Evolutionary conservation across 2,888 invertebrate species (phyloP), one percentile per base, ranked within the genome.

Genomic region (Cheilosia urbana): DNA sequence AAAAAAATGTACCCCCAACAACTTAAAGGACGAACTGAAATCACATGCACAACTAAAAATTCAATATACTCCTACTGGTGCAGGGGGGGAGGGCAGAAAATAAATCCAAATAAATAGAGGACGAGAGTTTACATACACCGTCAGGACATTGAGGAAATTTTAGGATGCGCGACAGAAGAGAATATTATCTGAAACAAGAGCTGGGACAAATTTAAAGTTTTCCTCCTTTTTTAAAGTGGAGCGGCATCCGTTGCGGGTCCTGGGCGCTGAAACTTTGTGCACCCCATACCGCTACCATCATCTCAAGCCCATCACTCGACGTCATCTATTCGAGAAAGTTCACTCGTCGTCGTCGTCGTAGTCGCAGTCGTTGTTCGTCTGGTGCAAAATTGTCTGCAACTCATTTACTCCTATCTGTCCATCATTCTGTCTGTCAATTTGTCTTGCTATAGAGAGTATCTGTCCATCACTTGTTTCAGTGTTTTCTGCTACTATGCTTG

Each of bases 371-470:
- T 57, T 17, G 68, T 68, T 66, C 71, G 84, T 81, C 85, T 85
- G 81, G 81, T 49, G 76, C 81, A 85, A 81, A 88, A 89, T 89
- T 88, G 90, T 89, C 88, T 90, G 89, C 91, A 90, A 90, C 91
- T 91, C 91, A 91, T 91, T 92, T 91, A 91, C 91, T 91, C 90
- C 90, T 90, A 91, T 91, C 92, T 91, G 92, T 91, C 92, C 90
- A 91, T 92, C 92, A 91, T 90, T 89, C 90, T 91, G 92, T 91
- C 92, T 91, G 90, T 92, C 92, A 91, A 92, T 92, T 92, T 92
- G 91, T 90, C 91, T 85, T 85, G 66, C 80, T 77, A 80, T 77
- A 85, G 80, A 81, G 80, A 85, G 85, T 85, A 85, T 85, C 85
- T 85, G 85, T 85, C 85, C 85, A 85, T 85, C 85, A 85, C 80